Percentiles rank a stretch among this genome's conserved stretches.
phyloP scores from a whole-genome alignment of 2,797 vertebrate species.

The Myotis myotis region DNA sequence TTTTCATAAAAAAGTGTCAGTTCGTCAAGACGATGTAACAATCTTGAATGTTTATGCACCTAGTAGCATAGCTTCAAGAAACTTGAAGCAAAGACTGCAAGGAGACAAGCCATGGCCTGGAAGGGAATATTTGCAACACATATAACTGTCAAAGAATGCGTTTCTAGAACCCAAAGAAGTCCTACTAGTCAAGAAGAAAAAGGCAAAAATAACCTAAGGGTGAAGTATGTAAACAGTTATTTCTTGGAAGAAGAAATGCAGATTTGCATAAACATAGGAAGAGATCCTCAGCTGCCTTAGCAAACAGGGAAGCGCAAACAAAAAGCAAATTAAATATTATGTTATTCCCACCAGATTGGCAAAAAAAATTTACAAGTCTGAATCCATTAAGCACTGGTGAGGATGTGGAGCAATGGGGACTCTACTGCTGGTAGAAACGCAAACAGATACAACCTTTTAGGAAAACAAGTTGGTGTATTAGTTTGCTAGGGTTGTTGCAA shows the following conservation, averaged over 20 bases:
- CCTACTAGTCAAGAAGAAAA: background rate
- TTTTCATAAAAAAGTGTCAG: background rate
- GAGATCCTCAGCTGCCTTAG: background rate
- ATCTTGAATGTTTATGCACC: background rate
- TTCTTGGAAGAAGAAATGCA: background rate
- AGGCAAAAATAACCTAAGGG: background rate
- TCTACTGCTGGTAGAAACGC: background rate
- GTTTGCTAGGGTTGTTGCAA: background rate
- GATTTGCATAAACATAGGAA: background rate
- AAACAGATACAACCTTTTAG: background rate
- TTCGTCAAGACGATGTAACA: background rate
- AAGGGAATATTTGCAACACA: background rate
- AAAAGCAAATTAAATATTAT: background rate
- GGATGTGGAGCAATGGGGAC: background rate
- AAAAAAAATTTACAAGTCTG: background rate
- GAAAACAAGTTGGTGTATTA: background rate
- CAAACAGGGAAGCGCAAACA: background rate
- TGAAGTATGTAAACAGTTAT: background rate
- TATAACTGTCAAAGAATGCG: background rate
- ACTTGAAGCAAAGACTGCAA: background rate
- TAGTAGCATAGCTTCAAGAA: background rate
- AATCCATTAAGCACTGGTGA: background rate
- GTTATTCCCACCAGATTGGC: background rate
- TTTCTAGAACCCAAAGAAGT: background rate
- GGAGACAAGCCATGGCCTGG: background rate